These are phyloP conservation scores for Nannospalax galili DNA, from an alignment of 2,113 vertebrate species.

Conservation along the genomic window DNA sequence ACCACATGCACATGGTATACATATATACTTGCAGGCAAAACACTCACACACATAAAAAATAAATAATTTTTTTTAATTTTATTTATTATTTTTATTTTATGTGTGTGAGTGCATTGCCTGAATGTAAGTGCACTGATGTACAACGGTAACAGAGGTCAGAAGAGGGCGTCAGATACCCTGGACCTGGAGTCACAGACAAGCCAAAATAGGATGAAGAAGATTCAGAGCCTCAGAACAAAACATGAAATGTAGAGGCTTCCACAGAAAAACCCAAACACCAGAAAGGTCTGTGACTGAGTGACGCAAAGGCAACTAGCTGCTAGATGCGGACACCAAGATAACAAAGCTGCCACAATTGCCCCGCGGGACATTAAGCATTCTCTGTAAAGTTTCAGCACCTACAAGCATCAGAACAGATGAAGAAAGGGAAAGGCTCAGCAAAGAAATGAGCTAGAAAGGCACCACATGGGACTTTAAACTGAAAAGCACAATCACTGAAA, in stretches of 20 bases:
- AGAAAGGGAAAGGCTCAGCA: neutral
- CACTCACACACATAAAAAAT: neutral
- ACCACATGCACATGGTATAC: neutral
- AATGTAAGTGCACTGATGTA: too few relatives aligned
- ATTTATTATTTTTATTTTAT: neutral
- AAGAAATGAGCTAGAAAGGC: neutral
- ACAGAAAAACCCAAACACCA: slow-evolving; percentile 32
- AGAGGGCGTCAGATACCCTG: too few relatives aligned
- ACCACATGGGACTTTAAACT: slow-evolving; percentile 33
- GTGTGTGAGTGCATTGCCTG: too few relatives aligned
- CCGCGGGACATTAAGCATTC: neutral
- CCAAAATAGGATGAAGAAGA: neutral
- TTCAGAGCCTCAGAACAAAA: slow-evolving; percentile 35
- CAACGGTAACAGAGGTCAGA: too few relatives aligned
- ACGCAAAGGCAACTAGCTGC: neutral
- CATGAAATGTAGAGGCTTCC: neutral
- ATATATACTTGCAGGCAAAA: neutral
- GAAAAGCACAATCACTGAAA: slow-evolving; percentile 16
- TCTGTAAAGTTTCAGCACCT: neutral
- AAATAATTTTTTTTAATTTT: neutral
- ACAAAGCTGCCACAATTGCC: neutral
- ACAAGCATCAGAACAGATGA: neutral
- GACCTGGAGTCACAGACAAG: too few relatives aligned
- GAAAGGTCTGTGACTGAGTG: slow-evolving; percentile 3
- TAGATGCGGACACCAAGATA: neutral